These are phyloP conservation scores for Holacanthella duospinosa DNA, from an alignment of 2,888 invertebrate species.

Conservation along the genomic window DNA sequence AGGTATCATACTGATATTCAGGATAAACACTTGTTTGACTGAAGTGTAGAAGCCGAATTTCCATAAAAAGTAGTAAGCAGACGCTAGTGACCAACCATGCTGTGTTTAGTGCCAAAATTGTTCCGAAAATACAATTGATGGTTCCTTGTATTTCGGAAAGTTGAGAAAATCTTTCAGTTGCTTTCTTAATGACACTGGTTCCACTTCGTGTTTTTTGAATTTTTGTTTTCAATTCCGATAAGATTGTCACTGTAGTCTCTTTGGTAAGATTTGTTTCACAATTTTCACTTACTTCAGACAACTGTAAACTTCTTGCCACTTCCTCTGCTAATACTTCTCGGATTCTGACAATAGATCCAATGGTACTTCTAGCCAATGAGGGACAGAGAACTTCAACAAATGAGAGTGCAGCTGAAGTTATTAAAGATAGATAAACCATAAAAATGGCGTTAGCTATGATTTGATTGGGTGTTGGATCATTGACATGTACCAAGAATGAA, in stretches of 20 bases:
- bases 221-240: constrained; percentile 6
- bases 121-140: constrained; percentile 31
- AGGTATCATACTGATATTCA: constrained; percentile 16
- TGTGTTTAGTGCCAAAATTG: constrained; percentile 26
- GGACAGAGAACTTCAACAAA: constrained; percentile 33
- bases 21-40: constrained; percentile 12
- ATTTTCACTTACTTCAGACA: neutral
- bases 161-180: constrained; percentile 26
- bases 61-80: constrained; percentile 25
- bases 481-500: neutral
- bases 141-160: constrained; percentile 26
- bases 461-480: neutral
- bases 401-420: constrained; percentile 21
- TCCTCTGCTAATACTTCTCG: constrained; percentile 19
- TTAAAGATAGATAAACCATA: constrained; percentile 3
- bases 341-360: constrained; percentile 19
- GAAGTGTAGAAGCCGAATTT: constrained; percentile 26
- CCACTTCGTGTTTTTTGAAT: neutral
- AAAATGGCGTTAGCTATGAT: neutral
- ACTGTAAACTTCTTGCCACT: constrained; percentile 5
- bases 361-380: constrained; percentile 23
- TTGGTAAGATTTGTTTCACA: neutral
- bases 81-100: constrained; percentile 24
- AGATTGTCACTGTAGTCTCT: constrained; percentile 13
- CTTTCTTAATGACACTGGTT: constrained; percentile 17